Evolutionary conservation across 1,140 invertebrate species (phyloP).

Genomic region (Listronotus oregonensis): DNA sequence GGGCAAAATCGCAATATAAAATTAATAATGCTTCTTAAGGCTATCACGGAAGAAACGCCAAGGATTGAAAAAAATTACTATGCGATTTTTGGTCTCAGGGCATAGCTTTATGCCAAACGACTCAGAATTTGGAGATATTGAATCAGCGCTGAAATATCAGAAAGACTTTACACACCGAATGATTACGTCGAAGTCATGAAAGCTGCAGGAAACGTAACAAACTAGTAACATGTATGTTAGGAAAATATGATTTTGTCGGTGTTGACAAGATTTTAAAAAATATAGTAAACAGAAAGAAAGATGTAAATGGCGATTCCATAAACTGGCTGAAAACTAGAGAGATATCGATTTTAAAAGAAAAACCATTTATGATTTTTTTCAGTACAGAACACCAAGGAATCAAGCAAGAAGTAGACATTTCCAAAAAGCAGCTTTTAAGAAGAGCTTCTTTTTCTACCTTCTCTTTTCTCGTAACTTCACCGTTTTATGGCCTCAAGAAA

Average conservation of each 20-base stretch:
- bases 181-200: not conserved
- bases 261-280: not conserved
- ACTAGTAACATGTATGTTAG: not conserved
- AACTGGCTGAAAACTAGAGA: not conserved
- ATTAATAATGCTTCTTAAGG: not conserved
- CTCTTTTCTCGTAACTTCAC: not conserved
- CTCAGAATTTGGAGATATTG: not conserved
- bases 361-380: slow-evolving; percentile 2
- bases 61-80: no score
- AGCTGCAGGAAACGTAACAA: not conserved
- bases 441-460: not conserved
- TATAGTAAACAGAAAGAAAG: not conserved
- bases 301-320: not conserved
- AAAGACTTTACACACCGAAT: not conserved
- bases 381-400: not conserved
- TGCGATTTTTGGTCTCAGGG: not conserved
- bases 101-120: not conserved
- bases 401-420: not conserved
- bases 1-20: not conserved
- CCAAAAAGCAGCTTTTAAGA: not conserved
- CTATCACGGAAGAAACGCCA: no score
- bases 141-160: not conserved
- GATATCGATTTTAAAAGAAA: no score
- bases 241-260: slow-evolving; percentile 2
- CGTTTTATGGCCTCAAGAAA: slow-evolving; percentile 1